Base-by-base conservation (phyloP, 2,888 invertebrate species). In the Cheilosia impressa region DNA sequence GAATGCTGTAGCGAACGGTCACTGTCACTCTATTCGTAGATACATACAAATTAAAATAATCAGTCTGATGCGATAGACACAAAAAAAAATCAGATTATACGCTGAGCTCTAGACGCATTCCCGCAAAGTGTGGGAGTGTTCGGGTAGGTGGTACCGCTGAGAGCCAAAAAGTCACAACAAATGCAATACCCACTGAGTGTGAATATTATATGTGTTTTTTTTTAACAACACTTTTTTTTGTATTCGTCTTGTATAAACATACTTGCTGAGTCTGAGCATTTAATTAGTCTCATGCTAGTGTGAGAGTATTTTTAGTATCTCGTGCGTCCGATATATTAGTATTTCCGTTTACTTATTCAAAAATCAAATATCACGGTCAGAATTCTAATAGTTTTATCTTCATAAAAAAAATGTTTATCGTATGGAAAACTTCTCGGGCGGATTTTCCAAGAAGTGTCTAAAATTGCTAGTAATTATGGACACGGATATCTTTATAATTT, bases 221-320 rank as follows among this genome's bases (percentile, higher is more conserved):
- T 17, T 53, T 52, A n/a, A n/a, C 5, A 45, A n/a, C 52, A 58
- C 41, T 62, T 45, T 38, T 58, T 43, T 57, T 66, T 43, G 31
- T 71, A 9, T 34, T 66, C 22, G 10, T 58, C 55, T 15, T 53
- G 72, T 60, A 62, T 50, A 9, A 50, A 55, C 55, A 63, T 45
- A 71, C 60, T 52, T 19, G 45, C 52, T 50, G 58, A 38, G 27
- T 27, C 17, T 52, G 24, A 78, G 53, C 34, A 60, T 68, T 63
- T 34, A 79, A 63, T 83, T 78, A 69, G 60, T 76, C 60, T 66
- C 69, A 76, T 84, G 69, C 65, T 79, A 79, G 31, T 84, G 15
- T 55, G 41, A 19, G n/a, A 45, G 34, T 76, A 77, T 81, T 76
- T 81, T 77, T 72, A 77, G 72, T 66, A 76, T 73, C 73, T 66